Percentiles rank a stretch among this genome's conserved stretches.
phyloP scores from a whole-genome alignment of 2,888 invertebrate genomes.

The Lacanobia wlatinum region DNA sequence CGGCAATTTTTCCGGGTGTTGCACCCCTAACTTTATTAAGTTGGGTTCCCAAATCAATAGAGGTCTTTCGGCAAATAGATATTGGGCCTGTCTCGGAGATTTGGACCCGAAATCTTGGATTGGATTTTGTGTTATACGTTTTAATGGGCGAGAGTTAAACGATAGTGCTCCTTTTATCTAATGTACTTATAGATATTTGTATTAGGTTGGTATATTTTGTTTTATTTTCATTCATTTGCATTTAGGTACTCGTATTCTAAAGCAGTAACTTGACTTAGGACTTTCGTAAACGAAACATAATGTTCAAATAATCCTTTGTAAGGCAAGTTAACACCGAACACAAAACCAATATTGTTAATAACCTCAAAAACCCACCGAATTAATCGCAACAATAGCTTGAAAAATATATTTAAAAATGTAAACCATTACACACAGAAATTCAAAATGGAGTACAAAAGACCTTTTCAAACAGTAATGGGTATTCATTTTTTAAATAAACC shows the following conservation, averaged over 20 bases:
- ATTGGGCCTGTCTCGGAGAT: constrained; percentile 50
- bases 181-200: background rate
- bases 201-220: background rate
- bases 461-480: constrained; percentile 36
- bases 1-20: constrained; percentile 59
- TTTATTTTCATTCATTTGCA: background rate
- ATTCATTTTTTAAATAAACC: constrained; percentile 36
- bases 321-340: background rate
- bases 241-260: too few relatives aligned
- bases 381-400: constrained; percentile 17
- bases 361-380: constrained; percentile 11
- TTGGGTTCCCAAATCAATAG: constrained; percentile 61
- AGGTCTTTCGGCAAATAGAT: constrained; percentile 60
- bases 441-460: constrained; percentile 30
- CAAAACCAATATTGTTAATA: constrained; percentile 23
- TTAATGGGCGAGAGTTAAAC: constrained; percentile 26
- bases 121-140: constrained; percentile 49
- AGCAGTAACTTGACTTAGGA: background rate
- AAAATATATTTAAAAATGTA: background rate
- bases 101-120: constrained; percentile 48
- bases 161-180: constrained; percentile 1
- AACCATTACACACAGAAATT: constrained; percentile 34
- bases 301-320: background rate
- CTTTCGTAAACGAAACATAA: background rate
- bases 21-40: constrained; percentile 63